phyloP scores from a whole-genome alignment of 2,888 invertebrate genomes.

The Amblyteles armatorius region DNA sequence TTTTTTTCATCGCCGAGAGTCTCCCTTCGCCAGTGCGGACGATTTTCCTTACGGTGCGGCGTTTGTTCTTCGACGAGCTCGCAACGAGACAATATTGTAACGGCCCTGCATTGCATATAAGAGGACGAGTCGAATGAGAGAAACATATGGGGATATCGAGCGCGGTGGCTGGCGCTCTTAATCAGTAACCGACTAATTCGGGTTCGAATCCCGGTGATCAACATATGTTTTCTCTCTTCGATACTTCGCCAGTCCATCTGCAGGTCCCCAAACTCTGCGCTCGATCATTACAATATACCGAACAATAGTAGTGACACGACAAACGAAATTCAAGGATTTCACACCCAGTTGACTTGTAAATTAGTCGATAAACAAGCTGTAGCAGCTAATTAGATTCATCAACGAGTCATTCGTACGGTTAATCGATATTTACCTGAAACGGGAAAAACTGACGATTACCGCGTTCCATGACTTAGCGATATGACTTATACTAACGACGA shows the following conservation, averaged over 20 bases:
- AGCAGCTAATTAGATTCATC: constrained; percentile 18
- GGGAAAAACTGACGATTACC: constrained; percentile 25
- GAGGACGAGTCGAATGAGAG: too few relatives aligned
- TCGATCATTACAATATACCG: constrained; percentile 51
- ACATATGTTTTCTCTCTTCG: too few relatives aligned
- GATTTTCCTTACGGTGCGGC: constrained; percentile 45
- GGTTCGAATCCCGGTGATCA: too few relatives aligned
- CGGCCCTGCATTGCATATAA: too few relatives aligned
- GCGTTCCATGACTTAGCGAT: constrained; percentile 26
- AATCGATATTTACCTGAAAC: constrained; percentile 39
- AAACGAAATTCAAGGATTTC: constrained; percentile 4
- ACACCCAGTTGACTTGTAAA: constrained; percentile 1
- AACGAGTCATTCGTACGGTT: constrained; percentile 26
- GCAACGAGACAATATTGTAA: constrained; percentile 65
- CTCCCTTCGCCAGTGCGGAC: constrained; percentile 32
- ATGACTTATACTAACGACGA: constrained; percentile 31
- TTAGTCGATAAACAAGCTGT: constrained; percentile 13
- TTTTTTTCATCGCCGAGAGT: constrained; percentile 1
- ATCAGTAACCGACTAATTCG: too few relatives aligned
- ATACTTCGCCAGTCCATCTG: too few relatives aligned
- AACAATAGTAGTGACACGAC: constrained; percentile 32
- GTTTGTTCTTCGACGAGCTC: constrained; percentile 64
- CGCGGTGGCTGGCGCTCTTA: too few relatives aligned
- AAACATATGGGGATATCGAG: too few relatives aligned
- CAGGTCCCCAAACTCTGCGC: too few relatives aligned